phyloP scores from a whole-genome alignment of 2,888 invertebrate genomes.

The Strigamia transsilvanica region DNA sequence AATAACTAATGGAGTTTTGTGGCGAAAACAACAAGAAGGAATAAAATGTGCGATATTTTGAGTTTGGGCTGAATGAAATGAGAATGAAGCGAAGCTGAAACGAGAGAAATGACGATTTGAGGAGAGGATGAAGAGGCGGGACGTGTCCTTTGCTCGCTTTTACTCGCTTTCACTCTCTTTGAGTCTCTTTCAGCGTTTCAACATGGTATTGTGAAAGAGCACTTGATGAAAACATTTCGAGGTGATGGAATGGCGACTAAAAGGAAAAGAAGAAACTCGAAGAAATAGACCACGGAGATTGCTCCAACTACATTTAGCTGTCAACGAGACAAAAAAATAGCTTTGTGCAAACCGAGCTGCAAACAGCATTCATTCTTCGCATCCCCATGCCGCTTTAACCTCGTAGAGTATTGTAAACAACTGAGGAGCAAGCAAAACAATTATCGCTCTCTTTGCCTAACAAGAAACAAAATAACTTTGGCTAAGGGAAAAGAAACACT shows the following conservation, averaged over 20 bases:
- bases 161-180: too few species aligned
- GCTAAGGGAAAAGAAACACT: not conserved
- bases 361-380: not conserved
- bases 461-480: not conserved
- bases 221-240: conserved; percentile 43
- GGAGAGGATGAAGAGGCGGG: not conserved
- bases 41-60: not conserved
- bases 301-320: conserved; percentile 30
- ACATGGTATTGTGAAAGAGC: not conserved
- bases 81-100: not conserved
- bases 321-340: conserved; percentile 30
- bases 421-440: not conserved
- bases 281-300: conserved; percentile 33
- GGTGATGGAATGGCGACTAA: conserved; percentile 35
- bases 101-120: conserved; percentile 3
- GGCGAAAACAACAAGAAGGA: not conserved
- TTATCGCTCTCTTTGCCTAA: conserved; percentile 1
- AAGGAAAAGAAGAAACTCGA: not conserved
- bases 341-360: conserved; percentile 18
- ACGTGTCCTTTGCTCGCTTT: not conserved
- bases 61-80: not conserved
- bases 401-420: conserved; percentile 10
- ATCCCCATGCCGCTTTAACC: not conserved
- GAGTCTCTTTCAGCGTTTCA: not conserved
- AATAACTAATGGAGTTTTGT: too few species aligned